phyloP scores from a whole-genome alignment of 2,113 vertebrate species.

The Nothoprocta perdicaria region DNA sequence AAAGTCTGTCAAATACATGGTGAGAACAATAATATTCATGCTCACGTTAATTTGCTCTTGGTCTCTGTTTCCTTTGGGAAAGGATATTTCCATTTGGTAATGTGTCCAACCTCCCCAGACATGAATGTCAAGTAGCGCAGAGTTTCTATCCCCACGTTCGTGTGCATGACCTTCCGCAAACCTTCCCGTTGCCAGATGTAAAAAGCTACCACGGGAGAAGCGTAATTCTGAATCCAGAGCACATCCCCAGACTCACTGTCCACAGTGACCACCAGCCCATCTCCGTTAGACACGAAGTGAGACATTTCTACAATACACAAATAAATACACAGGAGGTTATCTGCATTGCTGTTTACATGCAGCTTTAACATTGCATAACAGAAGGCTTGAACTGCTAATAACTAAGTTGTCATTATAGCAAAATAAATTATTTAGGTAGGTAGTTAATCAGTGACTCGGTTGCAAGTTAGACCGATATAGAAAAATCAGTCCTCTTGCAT shows the following conservation, averaged over 20 bases:
- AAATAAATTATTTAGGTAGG: background rate
- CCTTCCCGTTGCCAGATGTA: constrained; percentile 97
- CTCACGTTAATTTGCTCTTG: constrained; percentile 95
- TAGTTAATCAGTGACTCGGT: background rate
- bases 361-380: rapidly evolving
- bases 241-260: constrained; percentile 94
- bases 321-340: background rate
- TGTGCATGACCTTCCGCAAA: constrained; percentile 90
- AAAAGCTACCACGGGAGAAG: constrained; percentile 95
- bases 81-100: constrained; percentile 98
- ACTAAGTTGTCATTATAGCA: background rate
- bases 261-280: constrained; percentile 96
- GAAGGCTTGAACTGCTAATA: too few species aligned
- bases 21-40: background rate
- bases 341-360: background rate
- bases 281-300: constrained; percentile 96
- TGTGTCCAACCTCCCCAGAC: constrained; percentile 95
- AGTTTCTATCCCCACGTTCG: constrained; percentile 94
- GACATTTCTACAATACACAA: constrained; percentile 85
- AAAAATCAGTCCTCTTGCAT: background rate
- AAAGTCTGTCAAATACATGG: background rate
- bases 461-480: background rate
- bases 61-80: constrained; percentile 94
- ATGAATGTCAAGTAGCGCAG: constrained; percentile 97
- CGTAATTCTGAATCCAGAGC: constrained; percentile 96